phyloP scores from a whole-genome alignment of 1,140 invertebrate species.

The Drosophila kurseongensis region DNA sequence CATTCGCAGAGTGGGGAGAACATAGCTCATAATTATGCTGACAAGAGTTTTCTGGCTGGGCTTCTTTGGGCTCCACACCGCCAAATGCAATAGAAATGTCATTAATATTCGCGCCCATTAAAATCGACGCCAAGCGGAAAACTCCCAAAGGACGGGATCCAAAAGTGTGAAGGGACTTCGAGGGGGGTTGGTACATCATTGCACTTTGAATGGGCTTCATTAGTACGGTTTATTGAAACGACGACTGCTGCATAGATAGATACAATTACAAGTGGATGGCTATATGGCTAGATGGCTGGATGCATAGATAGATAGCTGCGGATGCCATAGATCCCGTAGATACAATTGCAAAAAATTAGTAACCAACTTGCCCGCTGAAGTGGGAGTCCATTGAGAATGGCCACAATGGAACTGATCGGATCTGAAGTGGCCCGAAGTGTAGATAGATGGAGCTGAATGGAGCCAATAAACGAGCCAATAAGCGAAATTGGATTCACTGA shows the following conservation, averaged over 20 bases:
- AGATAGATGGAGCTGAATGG: conserved; percentile 30
- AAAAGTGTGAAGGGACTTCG: not conserved
- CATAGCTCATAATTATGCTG: conserved; percentile 73
- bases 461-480: conserved; percentile 51
- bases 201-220: conserved; percentile 80
- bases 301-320: conserved; percentile 20
- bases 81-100: conserved; percentile 78
- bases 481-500: conserved; percentile 20
- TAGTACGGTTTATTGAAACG: conserved; percentile 79
- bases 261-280: conserved; percentile 53
- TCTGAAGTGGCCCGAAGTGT: conserved; percentile 36
- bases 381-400: conserved; percentile 36
- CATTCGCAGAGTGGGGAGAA: conserved; percentile 2
- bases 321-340: conserved; percentile 15
- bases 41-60: conserved; percentile 54
- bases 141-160: conserved; percentile 44
- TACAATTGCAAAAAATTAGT: conserved; percentile 70
- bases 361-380: conserved; percentile 58
- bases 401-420: conserved; percentile 40
- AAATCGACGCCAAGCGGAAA: conserved; percentile 78
- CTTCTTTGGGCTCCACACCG: conserved; percentile 14
- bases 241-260: conserved; percentile 47
- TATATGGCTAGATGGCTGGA: conserved; percentile 16
- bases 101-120: conserved; percentile 82
- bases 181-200: conserved; percentile 49